Evolutionary conservation across 2,113 vertebrate species (phyloP).

Genomic region (Chiloscyllium plagiosum): DNA sequence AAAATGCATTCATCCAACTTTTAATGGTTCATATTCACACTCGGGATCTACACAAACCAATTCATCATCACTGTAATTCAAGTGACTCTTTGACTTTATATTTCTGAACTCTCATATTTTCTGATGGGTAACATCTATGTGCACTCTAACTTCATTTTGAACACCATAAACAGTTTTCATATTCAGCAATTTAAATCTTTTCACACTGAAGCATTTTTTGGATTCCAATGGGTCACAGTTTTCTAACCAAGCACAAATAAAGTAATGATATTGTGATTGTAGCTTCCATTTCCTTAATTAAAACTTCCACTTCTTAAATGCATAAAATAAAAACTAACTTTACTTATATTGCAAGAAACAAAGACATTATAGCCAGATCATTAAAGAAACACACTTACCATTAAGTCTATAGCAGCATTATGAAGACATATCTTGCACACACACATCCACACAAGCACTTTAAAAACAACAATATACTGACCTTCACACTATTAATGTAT

Average conservation of each 20-base stretch:
- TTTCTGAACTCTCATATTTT: background rate
- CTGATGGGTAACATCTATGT: background rate
- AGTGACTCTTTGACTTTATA: background rate
- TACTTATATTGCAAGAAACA: background rate
- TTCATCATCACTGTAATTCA: background rate
- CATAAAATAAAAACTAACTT: slow-evolving; percentile 3
- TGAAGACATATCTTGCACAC: background rate
- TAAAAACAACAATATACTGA: background rate
- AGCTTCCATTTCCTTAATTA: background rate
- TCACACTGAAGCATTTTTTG: background rate
- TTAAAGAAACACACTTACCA: slow-evolving; percentile 15
- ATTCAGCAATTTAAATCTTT: background rate
- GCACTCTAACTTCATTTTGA: background rate
- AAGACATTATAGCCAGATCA: background rate
- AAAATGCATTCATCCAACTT: slow-evolving; percentile 30
- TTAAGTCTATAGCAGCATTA: background rate
- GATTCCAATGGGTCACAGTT: background rate
- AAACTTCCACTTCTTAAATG: background rate
- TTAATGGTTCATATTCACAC: slow-evolving; percentile 6
- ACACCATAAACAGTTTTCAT: slow-evolving; percentile 10
- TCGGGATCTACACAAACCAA: background rate
- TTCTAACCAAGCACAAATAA: background rate
- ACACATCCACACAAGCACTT: background rate
- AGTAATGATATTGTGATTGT: background rate
- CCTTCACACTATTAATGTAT: slow-evolving; percentile 7